Evolutionary conservation across 1,140 invertebrate species (phyloP).

Genomic region (Drosophila melanogaster): DNA sequence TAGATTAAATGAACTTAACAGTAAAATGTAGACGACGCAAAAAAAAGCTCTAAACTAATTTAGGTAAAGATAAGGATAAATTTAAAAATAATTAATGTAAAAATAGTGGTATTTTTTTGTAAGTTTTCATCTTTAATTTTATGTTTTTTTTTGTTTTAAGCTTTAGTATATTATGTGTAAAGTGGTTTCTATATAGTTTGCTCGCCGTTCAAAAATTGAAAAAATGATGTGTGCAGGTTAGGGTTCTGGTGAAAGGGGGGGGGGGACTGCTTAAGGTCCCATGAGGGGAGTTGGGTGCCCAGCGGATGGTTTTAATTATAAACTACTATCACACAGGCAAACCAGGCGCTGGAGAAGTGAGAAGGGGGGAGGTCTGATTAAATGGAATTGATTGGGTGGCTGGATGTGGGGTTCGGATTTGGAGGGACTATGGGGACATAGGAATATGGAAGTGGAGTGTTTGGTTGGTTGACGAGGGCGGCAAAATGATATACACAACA

Average conservation of each 20-base stretch:
- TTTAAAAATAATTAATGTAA: conserved; percentile 78
- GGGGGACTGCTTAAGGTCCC: neutral
- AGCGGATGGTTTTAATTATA: conserved; percentile 79
- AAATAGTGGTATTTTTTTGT: conserved; percentile 57
- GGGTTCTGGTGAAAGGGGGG: neutral
- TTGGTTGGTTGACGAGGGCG: conserved; percentile 15
- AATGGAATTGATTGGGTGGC: neutral
- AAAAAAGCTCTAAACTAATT: conserved; percentile 71
- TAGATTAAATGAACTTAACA: conserved; percentile 71
- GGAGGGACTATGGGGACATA: neutral
- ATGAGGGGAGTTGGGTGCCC: conserved; percentile 13
- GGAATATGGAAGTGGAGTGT: neutral
- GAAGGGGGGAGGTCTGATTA: neutral
- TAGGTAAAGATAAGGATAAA: conserved; percentile 52
- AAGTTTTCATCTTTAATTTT: conserved; percentile 40
- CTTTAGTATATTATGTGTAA: conserved; percentile 30
- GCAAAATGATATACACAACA: conserved; percentile 58
- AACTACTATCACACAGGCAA: conserved; percentile 85
- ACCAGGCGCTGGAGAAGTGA: conserved; percentile 48
- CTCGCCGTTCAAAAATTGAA: conserved; percentile 57
- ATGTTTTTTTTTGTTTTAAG: conserved; percentile 21
- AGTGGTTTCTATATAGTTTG: conserved; percentile 56
- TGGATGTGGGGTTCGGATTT: neutral
- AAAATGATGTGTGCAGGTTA: conserved; percentile 18
- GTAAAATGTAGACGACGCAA: conserved; percentile 67